A percentile compares a stretch with the other conserved stretches of the same genome.
These are phyloP conservation scores for Dugesia japonica DNA, from an alignment of 2,888 invertebrate species.

Conservation along the genomic window DNA sequence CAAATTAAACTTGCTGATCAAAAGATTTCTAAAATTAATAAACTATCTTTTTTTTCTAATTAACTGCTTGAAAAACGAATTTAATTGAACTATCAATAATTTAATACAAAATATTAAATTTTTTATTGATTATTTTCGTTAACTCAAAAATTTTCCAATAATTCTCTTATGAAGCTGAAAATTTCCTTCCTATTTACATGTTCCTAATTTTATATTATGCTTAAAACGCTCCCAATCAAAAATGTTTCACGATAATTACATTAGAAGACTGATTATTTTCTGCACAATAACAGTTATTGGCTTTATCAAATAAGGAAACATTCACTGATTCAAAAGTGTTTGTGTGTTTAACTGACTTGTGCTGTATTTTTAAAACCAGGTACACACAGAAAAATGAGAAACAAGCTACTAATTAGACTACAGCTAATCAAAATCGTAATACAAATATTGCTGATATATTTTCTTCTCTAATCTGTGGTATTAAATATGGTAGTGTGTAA, in stretches of 20 bases:
- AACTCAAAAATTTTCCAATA: too few species aligned
- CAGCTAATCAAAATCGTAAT: not conserved
- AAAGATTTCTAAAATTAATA: too few species aligned
- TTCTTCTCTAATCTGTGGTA: not conserved
- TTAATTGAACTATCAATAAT: too few species aligned
- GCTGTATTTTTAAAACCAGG: not conserved
- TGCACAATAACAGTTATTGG: constrained; percentile 20
- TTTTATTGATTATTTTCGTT: too few species aligned
- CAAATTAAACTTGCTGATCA: too few species aligned
- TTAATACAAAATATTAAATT: too few species aligned
- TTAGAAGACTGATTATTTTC: constrained; percentile 20
- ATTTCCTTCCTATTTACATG: too few species aligned
- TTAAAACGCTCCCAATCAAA: constrained; percentile 12
- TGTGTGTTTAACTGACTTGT: not conserved
- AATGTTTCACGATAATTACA: constrained; percentile 20
- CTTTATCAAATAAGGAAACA: constrained; percentile 2
- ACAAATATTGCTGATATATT: not conserved
- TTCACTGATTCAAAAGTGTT: not conserved
- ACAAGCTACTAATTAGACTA: not conserved
- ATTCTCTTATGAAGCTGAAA: too few species aligned
- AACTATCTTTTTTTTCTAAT: too few species aligned
- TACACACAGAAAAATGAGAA: not conserved
- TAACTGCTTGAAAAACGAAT: too few species aligned
- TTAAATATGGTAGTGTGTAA: not conserved
- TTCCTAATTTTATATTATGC: too few species aligned